Evolutionary conservation across 2,797 vertebrate genomes (phyloP), one percentile per base, ranked within the genome.

Genomic region (Spinus pinus): DNA sequence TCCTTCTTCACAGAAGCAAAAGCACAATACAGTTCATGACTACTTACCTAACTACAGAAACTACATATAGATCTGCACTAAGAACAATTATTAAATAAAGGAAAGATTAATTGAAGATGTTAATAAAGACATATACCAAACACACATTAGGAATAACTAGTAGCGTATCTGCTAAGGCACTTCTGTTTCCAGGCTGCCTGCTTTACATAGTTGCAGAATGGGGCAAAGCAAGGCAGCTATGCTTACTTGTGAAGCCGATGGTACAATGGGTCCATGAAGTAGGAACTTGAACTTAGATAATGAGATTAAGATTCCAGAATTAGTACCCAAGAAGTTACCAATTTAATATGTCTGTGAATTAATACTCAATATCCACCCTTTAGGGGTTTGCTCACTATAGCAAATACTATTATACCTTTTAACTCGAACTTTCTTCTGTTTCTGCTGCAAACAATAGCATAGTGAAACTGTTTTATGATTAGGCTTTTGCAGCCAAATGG

Each of bases 401-500:
- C 35, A 89, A 81, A 41, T 4, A 78, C 5, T 50, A 57, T 14
- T 41, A 27, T 2, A 25, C 27, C 10, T 81, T 90, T 84, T 41
- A 67, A 50, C n/a, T 70, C 2, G 0, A 7, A n/a, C 53, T 51
- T 88, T 80, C 72, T 80, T 73, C 58, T 56, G 22, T 80, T 87
- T 86, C 58, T 88, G 47, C 58, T 87, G 71, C 72, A 75, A 96
- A 81, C 73, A 95, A 80, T 33, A 89, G 65, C 67, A 86, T 81
- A 91, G 53, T 66, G 47, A 79, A 93, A 82, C 47, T 83, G 57
- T 35, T 89, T 70, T 53, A 77, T 44, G 33, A 72, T 66, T 30
- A 67, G 56, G 70, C 39, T 72, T 79, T 86, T 81, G 37, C 31
- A 92, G 61, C 44, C 80, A 58, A 84, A n/a, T 73, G 25, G 54